Percentiles rank a stretch among this genome's conserved stretches.
Evolutionary conservation across 2,113 vertebrate species (phyloP).

Genomic region (Rhabdomys dilectus): DNA sequence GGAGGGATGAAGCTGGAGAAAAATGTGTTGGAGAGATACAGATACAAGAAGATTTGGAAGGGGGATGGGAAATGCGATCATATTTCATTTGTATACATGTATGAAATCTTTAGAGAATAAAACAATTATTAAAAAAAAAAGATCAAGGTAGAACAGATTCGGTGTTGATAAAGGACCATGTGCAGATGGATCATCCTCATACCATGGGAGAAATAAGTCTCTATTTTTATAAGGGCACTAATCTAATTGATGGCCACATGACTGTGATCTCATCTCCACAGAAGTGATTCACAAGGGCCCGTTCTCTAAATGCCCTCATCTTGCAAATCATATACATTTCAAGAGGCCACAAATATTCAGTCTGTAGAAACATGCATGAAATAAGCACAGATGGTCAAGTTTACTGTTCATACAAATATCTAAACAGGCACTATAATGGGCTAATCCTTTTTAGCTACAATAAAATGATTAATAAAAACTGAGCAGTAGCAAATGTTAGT

Average conservation of each 20-base stretch:
- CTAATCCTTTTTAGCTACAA: neutral
- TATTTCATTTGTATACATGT: neutral
- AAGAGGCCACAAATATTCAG: neutral
- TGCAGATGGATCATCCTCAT: neutral
- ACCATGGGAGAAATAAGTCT: neutral
- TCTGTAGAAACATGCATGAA: neutral
- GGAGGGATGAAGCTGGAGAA: neutral
- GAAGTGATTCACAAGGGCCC: neutral
- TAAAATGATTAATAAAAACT: neutral
- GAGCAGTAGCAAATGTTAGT: neutral
- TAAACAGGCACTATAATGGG: slow-evolving; percentile 35
- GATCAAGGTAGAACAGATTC: neutral
- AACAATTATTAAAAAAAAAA: neutral
- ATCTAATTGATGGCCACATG: neutral
- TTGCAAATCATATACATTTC: neutral
- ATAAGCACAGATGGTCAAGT: slow-evolving; percentile 15
- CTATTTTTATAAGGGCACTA: neutral
- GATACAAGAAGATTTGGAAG: neutral
- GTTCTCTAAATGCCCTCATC: neutral
- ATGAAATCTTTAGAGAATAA: neutral
- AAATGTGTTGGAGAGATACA: neutral
- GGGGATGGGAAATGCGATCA: no score
- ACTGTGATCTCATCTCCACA: neutral
- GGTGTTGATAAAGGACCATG: neutral
- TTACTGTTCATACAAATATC: neutral